phyloP scores from a whole-genome alignment of 1,140 invertebrate species.

The Condylostylus longicornis region DNA sequence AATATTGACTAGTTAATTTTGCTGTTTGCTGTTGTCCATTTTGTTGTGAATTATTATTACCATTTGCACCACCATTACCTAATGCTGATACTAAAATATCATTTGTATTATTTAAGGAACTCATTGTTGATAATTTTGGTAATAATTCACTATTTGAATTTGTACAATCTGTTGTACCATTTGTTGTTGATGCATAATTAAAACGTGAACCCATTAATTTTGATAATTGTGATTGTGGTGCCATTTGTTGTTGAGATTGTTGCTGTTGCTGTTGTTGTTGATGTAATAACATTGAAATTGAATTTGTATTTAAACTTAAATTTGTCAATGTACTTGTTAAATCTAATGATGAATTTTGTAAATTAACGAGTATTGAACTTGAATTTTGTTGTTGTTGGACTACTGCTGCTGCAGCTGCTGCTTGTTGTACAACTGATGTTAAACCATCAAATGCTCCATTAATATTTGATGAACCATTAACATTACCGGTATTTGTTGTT shows the following conservation, averaged over 20 bases:
- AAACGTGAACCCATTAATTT: conserved; percentile 13
- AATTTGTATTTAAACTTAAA: conserved; percentile 25
- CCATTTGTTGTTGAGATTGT: conserved; percentile 6
- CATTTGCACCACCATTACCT: neutral
- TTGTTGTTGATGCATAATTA: conserved; percentile 10
- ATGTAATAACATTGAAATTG: conserved; percentile 28
- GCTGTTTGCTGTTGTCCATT: neutral
- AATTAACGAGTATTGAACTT: neutral
- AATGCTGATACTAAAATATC: too few species aligned
- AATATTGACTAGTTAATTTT: conserved; percentile 6
- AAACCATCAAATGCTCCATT: conserved; percentile 6
- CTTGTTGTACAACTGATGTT: neutral
- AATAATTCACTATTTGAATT: conserved; percentile 5
- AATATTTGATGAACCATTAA: conserved; percentile 8
- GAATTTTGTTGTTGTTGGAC: neutral
- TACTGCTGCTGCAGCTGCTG: conserved; percentile 1
- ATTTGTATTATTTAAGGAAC: neutral
- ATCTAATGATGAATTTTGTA: too few species aligned
- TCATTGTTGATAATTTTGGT: conserved; percentile 13
- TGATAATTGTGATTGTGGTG: conserved; percentile 24
- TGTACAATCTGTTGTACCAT: conserved; percentile 7
- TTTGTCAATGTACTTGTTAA: conserved; percentile 20
- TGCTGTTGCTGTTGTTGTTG: conserved; percentile 24
- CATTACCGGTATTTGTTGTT: conserved; percentile 3
- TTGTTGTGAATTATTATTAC: neutral